Conservation (phyloP, 2,888 invertebrate genomes). For the Phaedon cochleariae region DNA sequence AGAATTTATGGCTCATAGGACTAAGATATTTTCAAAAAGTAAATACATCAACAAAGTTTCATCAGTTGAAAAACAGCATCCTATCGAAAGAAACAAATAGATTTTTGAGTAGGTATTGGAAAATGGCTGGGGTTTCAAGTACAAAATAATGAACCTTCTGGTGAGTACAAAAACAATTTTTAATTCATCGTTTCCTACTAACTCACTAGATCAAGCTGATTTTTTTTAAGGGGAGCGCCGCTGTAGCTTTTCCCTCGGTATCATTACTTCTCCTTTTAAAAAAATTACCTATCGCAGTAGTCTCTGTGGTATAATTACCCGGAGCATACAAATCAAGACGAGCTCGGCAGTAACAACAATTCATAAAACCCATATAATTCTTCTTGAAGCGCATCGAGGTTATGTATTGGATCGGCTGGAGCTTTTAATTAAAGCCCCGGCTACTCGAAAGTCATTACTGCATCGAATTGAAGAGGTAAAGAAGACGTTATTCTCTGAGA, state of each 20-base stretch:
- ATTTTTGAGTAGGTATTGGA: no score
- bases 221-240: not conserved
- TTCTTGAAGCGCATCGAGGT: constrained; percentile 15
- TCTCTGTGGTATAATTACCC: constrained; percentile 26
- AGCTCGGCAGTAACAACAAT: constrained; percentile 17
- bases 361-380: constrained; percentile 27
- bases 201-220: no score
- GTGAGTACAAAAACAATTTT: no score
- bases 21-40: no score
- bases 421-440: constrained; percentile 22
- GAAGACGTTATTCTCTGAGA: constrained; percentile 26
- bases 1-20: no score
- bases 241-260: not conserved
- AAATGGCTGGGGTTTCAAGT: no score
- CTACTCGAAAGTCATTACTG: constrained; percentile 26
- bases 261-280: not conserved
- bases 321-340: constrained; percentile 28
- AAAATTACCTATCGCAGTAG: constrained; percentile 15
- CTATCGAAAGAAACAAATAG: no score
- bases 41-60: no score
- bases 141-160: no score
- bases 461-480: constrained; percentile 23
- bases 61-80: no score
- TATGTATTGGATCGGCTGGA: constrained; percentile 20
- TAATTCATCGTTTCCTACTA: no score